These are phyloP conservation scores for Tamandua tetradactyla DNA, from an alignment of 2,797 vertebrate species.

Conservation along the genomic window DNA sequence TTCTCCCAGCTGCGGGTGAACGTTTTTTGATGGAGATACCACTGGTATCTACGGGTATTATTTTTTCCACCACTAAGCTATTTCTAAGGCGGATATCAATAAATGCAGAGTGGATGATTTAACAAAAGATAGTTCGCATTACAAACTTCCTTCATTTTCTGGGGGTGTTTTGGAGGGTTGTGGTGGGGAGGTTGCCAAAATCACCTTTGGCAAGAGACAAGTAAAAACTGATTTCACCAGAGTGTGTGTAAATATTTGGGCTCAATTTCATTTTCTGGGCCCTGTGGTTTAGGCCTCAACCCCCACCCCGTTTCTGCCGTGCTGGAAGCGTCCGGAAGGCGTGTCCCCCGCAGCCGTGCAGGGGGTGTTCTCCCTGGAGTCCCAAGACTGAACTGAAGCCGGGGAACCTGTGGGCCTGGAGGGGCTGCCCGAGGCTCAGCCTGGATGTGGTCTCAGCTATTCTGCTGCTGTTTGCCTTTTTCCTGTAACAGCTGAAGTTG, in stretches of 20 bases:
- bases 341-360: no score
- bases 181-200: not conserved
- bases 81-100: constrained; percentile 55
- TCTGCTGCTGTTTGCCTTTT: not conserved
- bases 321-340: no score
- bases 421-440: not conserved
- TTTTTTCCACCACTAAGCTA: not conserved
- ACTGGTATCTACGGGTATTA: not conserved
- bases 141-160: constrained; percentile 6
- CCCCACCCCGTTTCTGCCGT: not conserved
- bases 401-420: no score
- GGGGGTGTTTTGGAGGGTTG: not conserved
- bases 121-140: constrained; percentile 8
- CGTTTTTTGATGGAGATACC: constrained; percentile 37
- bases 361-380: not conserved
- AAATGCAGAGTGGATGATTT: constrained; percentile 20
- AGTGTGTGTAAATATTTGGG: not conserved
- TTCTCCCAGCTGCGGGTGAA: constrained; percentile 61
- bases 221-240: not conserved
- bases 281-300: not conserved
- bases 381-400: not conserved
- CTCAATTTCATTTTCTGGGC: not conserved
- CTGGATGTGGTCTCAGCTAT: not conserved
- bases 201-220: not conserved
- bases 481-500: not conserved